These are phyloP conservation scores for Phrynocephalus guinanensis DNA, from an alignment of 2,797 vertebrate genomes.

Conservation along the genomic window DNA sequence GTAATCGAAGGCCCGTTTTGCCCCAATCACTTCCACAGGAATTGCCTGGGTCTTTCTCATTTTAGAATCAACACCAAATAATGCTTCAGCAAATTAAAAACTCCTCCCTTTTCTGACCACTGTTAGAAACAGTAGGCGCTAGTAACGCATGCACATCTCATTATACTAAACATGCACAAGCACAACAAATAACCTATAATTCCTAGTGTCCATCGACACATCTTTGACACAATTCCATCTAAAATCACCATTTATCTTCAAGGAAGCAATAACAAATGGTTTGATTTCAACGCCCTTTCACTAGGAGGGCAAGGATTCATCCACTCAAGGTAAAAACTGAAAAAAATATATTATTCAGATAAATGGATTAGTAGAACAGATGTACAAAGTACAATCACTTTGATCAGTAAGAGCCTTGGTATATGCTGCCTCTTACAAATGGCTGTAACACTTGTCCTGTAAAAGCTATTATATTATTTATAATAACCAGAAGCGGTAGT, in stretches of 20 bases:
- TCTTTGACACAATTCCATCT: conserved; percentile 1
- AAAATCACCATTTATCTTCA: neutral
- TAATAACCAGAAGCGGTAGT: neutral
- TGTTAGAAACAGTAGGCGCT: conserved; percentile 46
- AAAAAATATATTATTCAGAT: neutral
- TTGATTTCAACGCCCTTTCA: conserved; percentile 6
- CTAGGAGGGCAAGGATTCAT: neutral
- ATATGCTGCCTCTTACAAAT: neutral
- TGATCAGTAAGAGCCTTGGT: neutral
- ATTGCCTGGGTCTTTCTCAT: neutral
- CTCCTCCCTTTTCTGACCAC: conserved; percentile 29
- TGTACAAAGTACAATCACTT: neutral
- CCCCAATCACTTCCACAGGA: neutral
- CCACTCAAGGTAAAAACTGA: neutral
- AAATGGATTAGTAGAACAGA: neutral
- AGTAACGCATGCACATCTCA: conserved; percentile 55
- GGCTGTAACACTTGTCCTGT: neutral
- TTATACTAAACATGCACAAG: conserved; percentile 59
- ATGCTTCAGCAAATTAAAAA: conserved; percentile 1
- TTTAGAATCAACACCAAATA: conserved; percentile 21
- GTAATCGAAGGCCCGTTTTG: neutral
- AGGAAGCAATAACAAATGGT: conserved; percentile 8
- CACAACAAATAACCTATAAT: conserved; percentile 34
- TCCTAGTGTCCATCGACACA: conserved; percentile 23
- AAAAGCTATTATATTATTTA: neutral